Conservation (phyloP, 35 echinoderm and acorn worm species). For the Eucidaris tribuloides region DNA sequence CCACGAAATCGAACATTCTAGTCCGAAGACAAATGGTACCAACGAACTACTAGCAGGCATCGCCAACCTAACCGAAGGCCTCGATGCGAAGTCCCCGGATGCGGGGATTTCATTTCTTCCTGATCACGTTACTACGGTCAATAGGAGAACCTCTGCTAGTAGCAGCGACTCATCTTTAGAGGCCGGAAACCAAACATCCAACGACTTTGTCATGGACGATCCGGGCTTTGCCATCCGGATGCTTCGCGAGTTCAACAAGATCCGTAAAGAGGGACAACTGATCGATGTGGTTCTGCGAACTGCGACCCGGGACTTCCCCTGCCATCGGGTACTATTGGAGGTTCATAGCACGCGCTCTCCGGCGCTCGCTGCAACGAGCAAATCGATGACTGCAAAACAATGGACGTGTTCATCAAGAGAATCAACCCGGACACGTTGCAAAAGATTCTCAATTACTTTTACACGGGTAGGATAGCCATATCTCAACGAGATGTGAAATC, state of each 20-base stretch:
- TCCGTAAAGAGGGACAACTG: slow-evolving; percentile 63
- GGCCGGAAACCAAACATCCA: not conserved
- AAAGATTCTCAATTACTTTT: slow-evolving; percentile 71
- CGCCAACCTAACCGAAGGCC: not conserved
- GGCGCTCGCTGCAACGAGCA: slow-evolving; percentile 46
- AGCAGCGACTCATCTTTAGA: slow-evolving; percentile 50
- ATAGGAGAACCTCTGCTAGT: not conserved
- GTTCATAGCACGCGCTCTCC: slow-evolving; percentile 57
- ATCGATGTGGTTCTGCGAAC: slow-evolving; percentile 79
- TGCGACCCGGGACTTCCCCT: slow-evolving; percentile 68
- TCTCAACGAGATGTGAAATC: slow-evolving; percentile 65
- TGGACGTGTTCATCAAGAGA: slow-evolving; percentile 81
- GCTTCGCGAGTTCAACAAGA: slow-evolving; percentile 46
- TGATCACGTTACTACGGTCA: slow-evolving; percentile 9
- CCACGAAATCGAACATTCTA: not conserved
- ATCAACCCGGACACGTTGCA: slow-evolving; percentile 66
- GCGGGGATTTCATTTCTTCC: not conserved
- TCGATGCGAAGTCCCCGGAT: not conserved
- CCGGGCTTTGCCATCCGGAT: slow-evolving; percentile 39
- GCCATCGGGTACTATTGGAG: slow-evolving; percentile 71
- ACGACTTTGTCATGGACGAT: slow-evolving; percentile 38
- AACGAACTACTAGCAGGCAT: not conserved
- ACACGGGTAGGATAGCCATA: slow-evolving; percentile 77
- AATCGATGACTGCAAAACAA: slow-evolving; percentile 47
- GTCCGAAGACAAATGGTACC: not conserved